Base-by-base conservation (phyloP, 2,797 vertebrate genomes). In the Acanthopagrus latus region DNA sequence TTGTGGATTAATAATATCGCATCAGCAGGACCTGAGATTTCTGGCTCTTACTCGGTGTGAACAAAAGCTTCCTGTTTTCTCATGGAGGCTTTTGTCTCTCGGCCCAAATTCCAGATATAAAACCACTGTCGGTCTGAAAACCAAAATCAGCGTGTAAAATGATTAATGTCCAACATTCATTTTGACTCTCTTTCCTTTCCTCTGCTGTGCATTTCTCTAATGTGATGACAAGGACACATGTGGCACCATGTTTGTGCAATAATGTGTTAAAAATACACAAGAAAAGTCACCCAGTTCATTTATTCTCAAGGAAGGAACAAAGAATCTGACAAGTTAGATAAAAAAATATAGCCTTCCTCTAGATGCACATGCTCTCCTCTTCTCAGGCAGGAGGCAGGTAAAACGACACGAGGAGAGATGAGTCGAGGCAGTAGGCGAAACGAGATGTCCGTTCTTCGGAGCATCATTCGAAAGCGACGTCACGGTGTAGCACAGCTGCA, bases 81-180 rank as follows among this genome's bases (percentile, higher is more conserved):
- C 20, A 1, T 27, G 29, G 51, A 71, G 78, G 47, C 47, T 29
- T 47, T 72, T 25, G 47, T 72, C 52, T 74, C 17, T 23, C 47
- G 29, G 46, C 67, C 50, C 29, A 66, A n/a, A 66, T 71, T 69
- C 18, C 51, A 73, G 38, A 59, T 17, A 56, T 33, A 46, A 57
- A 27, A 10, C 48, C 1, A 2, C 47, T 3, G 16, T 64, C 47
- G 27, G 52, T 66, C 29, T 11, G 57, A 68, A 38, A 38, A 74
- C 73, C 67, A 70, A 69, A 80, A 59, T 20, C 21, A 4, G 44
- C 20, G 57, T 54, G 21, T 78, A 58, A 86, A 54, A 60, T 3
- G 11, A 85, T 83, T 80, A 55, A 78, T 73, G 43, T 38, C 60
- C 47, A 54, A 21, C 23, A 25, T 9, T 25, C 23, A 83, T 88